Percentiles rank a stretch among this genome's conserved stretches.
These are phyloP conservation scores for Sipha maydis DNA, from an alignment of 2,888 invertebrate genomes.

Conservation along the genomic window DNA sequence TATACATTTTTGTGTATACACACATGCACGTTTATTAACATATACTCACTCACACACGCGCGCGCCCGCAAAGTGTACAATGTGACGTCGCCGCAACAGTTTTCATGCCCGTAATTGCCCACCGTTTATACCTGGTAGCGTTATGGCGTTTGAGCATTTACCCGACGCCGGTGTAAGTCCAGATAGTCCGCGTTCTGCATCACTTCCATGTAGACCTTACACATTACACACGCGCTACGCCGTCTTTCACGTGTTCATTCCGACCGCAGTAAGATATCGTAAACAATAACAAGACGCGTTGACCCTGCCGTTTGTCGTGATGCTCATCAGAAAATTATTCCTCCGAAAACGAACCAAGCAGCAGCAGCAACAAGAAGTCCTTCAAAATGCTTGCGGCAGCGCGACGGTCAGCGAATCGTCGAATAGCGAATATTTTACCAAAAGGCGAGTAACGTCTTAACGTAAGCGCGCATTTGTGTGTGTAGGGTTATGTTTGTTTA, in stretches of 20 bases:
- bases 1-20: constrained; percentile 44
- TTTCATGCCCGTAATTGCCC: constrained; percentile 23
- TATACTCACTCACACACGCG: background rate
- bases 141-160: constrained; percentile 35
- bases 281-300: background rate
- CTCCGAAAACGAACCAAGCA: constrained; percentile 33
- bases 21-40: constrained; percentile 13
- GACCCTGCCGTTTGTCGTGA: background rate
- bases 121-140: background rate
- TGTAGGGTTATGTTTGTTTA: too few relatives aligned
- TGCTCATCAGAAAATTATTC: constrained; percentile 48
- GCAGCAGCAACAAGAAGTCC: background rate
- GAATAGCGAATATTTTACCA: constrained; percentile 44
- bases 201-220: background rate
- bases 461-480: background rate
- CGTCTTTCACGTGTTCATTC: background rate
- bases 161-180: background rate
- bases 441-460: constrained; percentile 38
- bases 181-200: background rate
- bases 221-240: background rate
- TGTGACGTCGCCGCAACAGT: constrained; percentile 31
- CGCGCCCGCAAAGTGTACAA: background rate
- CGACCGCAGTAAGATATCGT: background rate
- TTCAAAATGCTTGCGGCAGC: background rate
- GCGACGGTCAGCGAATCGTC: constrained; percentile 40